phyloP scores from a whole-genome alignment of 2,113 vertebrate species.

The Heliornis fulica region DNA sequence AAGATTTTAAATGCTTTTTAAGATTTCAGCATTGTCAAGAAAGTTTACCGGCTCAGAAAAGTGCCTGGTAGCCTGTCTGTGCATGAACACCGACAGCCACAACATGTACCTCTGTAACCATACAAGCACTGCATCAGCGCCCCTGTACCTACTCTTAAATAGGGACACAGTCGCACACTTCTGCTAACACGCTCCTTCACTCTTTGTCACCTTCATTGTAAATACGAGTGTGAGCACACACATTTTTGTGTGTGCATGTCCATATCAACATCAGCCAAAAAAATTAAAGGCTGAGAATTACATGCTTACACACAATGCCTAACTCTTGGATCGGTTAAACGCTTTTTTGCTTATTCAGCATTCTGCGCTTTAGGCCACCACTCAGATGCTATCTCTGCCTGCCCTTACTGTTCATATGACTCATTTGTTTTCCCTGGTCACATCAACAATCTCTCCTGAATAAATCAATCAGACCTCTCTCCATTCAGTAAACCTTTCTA shows the following conservation, averaged over 20 bases:
- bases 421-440: neutral
- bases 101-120: neutral
- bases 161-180: neutral
- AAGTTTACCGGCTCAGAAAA: neutral
- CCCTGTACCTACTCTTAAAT: fast-evolving
- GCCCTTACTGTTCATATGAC: neutral
- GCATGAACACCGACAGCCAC: neutral
- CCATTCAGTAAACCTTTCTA: neutral
- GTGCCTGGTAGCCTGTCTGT: neutral
- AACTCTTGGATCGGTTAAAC: neutral
- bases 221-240: fast-evolving
- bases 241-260: neutral
- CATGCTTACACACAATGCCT: neutral
- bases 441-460: neutral
- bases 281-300: neutral
- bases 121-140: neutral
- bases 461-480: neutral
- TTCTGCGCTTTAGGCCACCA: neutral
- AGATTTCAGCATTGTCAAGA: neutral
- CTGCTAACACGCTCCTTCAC: neutral
- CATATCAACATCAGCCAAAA: neutral
- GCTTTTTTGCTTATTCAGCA: neutral
- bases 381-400: neutral
- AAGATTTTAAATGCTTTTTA: neutral
- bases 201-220: neutral